These are phyloP conservation scores for Gallinago paraguaiae DNA, from an alignment of 2,113 vertebrate genomes.

Conservation along the genomic window DNA sequence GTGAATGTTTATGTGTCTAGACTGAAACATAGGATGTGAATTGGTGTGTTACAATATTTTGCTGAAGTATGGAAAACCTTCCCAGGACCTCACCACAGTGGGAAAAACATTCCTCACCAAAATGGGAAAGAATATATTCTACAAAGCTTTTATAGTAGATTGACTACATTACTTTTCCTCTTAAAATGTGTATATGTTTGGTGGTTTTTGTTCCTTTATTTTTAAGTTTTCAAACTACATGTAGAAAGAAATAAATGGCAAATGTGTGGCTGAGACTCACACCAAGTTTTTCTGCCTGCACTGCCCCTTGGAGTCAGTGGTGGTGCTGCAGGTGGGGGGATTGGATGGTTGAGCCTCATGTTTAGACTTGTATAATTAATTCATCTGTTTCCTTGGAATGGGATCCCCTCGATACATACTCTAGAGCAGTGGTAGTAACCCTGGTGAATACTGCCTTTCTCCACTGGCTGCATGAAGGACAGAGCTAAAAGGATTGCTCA, in stretches of 20 bases:
- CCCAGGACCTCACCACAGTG: neutral
- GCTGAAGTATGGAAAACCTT: neutral
- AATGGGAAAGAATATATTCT: neutral
- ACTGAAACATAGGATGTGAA: neutral
- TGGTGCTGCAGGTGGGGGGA: neutral
- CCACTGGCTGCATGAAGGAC: accelerated
- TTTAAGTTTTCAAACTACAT: neutral
- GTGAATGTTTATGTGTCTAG: neutral
- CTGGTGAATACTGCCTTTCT: neutral
- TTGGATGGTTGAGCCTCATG: neutral
- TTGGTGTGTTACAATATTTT: neutral
- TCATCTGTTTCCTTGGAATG: neutral
- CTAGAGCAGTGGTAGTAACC: neutral
- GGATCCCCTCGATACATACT: neutral
- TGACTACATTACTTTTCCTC: neutral
- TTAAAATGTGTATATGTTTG: neutral
- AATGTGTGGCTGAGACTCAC: neutral
- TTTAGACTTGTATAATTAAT: neutral
- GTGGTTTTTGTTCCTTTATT: neutral
- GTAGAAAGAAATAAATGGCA: neutral
- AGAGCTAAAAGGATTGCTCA: neutral
- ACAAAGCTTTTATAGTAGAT: neutral
- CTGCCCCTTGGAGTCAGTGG: neutral
- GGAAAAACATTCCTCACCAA: neutral
- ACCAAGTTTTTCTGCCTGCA: neutral